Conservation (phyloP, 1,140 invertebrate genomes). For the Uloborus diversus region DNA sequence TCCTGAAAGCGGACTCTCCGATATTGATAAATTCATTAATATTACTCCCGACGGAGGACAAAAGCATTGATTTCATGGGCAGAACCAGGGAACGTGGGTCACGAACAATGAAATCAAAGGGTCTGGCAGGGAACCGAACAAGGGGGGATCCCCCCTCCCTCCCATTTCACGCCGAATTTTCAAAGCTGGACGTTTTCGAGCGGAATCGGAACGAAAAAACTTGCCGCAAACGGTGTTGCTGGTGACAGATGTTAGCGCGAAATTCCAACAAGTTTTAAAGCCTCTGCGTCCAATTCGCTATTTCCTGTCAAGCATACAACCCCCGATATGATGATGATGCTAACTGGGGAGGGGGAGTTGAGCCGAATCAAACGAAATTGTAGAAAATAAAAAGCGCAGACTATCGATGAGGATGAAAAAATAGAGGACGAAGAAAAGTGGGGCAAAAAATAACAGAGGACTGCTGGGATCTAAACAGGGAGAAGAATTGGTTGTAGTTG, state of each 20-base stretch:
- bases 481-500: slow-evolving; percentile 29
- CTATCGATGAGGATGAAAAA: slow-evolving; percentile 21
- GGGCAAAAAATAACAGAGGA: slow-evolving; percentile 15
- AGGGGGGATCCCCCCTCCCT: too few species aligned
- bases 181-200: background rate
- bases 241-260: slow-evolving; percentile 6
- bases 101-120: background rate
- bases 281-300: background rate
- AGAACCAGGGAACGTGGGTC: background rate
- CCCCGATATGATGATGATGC: background rate
- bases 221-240: background rate
- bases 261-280: slow-evolving; percentile 5
- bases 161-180: background rate
- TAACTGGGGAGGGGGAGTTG: slow-evolving; percentile 15
- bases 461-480: slow-evolving; percentile 12
- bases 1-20: too few species aligned
- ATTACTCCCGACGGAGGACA: background rate
- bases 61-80: background rate
- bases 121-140: too few species aligned
- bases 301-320: slow-evolving; percentile 3
- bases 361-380: slow-evolving; percentile 39
- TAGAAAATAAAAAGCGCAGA: slow-evolving; percentile 18
- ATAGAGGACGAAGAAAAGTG: background rate
- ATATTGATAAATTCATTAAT: background rate
- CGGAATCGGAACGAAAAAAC: background rate